Base-by-base conservation (phyloP, 2,113 vertebrate species). In the Cryptomyrus ogoouensis region DNA sequence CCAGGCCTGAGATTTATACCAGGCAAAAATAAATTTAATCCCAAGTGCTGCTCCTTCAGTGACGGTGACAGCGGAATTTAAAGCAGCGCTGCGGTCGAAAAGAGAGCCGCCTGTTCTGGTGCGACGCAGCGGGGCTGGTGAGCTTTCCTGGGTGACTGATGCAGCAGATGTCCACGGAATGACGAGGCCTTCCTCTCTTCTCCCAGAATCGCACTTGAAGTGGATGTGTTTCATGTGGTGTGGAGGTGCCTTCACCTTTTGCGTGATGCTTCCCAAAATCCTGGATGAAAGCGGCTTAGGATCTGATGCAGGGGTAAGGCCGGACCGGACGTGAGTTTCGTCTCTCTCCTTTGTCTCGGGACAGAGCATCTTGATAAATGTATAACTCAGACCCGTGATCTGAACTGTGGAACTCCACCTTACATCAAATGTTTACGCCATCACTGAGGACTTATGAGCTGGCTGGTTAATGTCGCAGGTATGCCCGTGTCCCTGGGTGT, bases 171-270 rank as follows among this genome's bases (percentile, higher is more conserved):
- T n/a, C 84, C 27, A n/a, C 3, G 15, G 24, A 31, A n/a, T 87
- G 44, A 47, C 12, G 31, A 42, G 89, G 77, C 87, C 31, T 91
- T 47, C 5, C 89, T 89, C 88, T 91, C 80, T 89, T 83, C 92
- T 47, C 92, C 6, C 83, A 95, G 95, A 94, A 90, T 93, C 39
- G 74, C 92, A 94, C 2, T 24, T 91, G 90, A 96, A 95, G 94
- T 95, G 92, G 91, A 88, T 93, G 83, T 96, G 95, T 89, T 50
- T 95, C 87, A 66, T 84, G 42, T 96, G 95, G 95, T 88, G 50
- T 53, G 27, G 90, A 0, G 39, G 90, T 10, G 94, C 91, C 53
- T 52, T 87, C 1, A 58, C 93, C 9, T 91, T 92, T 24, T 92
- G 95, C 19, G 83, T 93, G 88, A 27, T 90, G 92, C 92, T 95